Evolutionary conservation across 2,113 vertebrate species (phyloP), one percentile per base, ranked within the genome.

Genomic region (Xiphorhynchus elegans): DNA sequence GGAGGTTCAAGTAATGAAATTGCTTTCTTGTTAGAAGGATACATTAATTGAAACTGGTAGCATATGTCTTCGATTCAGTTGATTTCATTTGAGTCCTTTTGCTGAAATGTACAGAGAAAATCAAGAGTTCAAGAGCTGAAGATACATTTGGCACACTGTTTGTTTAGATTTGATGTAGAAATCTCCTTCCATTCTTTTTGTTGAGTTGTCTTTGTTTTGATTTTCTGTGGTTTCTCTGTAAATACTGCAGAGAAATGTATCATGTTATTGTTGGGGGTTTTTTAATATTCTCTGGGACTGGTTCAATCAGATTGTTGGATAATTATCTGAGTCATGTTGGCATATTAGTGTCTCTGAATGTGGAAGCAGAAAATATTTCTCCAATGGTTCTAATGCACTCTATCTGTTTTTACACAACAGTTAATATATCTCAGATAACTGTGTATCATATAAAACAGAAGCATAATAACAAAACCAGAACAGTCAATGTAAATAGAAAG

Each of bases 241-340:
- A 84, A 50, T 55, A 67, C 28, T 46, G 42, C 42, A 95, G 56
- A 84, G 29, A 75, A 90, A 64, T 39, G 24, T 6, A 63, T 82
- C 68, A 18, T 72, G 35, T 46, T 90, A 15, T 44, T 87, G 44
- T 68, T 93, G 33, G 1, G 7, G 1, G 3, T 2, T 25, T 88
- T 87, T 91, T 63, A 63, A 40, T 92, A 35, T 73, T 53, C 40
- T 73, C 53, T 95, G 63, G 50, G 72, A 52, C 31, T 73, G 58
- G 15, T 88, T 94, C 74, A 76, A 3, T 94, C 82, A 88, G 31
- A 75, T 94, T 76, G 19, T 39, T 83, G 50, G 47, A 62, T 90
- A 91, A 88, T 95, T 93, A n/a, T 29, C 50, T 91, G 67, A 59
- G 60, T 85, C 52, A n/a, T 63, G 29, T 68, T 91, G 82, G 21